Percentiles rank a stretch among this genome's conserved stretches.
Evolutionary conservation across 2,888 invertebrate species (phyloP).

Genomic region (Drosophila lutescens): DNA sequence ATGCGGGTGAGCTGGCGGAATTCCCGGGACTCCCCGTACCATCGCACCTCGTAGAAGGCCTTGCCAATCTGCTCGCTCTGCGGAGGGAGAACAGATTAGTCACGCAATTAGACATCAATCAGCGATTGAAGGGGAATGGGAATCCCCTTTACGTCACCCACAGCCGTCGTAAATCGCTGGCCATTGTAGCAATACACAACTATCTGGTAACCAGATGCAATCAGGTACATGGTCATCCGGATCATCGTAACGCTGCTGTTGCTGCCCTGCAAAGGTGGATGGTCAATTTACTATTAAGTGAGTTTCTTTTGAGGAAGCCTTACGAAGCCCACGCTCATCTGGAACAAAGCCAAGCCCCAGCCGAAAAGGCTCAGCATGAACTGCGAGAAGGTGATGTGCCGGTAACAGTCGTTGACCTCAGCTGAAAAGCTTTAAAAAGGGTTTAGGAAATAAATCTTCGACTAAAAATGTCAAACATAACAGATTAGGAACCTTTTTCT

Average conservation of each 20-base stretch:
- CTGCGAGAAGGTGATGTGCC: slow-evolving; percentile 76
- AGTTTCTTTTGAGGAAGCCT: neutral
- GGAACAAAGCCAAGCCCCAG: slow-evolving; percentile 74
- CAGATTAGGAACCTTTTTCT: too few species aligned
- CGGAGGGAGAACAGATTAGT: slow-evolving; percentile 13
- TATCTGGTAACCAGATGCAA: slow-evolving; percentile 73
- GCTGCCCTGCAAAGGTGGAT: slow-evolving; percentile 47
- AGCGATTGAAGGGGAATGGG: neutral
- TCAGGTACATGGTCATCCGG: slow-evolving; percentile 78
- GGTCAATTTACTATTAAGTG: neutral
- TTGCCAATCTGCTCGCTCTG: slow-evolving; percentile 70
- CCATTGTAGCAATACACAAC: slow-evolving; percentile 80
- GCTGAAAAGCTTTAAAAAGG: slow-evolving; percentile 41
- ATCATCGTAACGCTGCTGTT: slow-evolving; percentile 51
- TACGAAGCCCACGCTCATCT: slow-evolving; percentile 75
- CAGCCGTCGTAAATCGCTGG: slow-evolving; percentile 67
- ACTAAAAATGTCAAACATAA: too few species aligned
- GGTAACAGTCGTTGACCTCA: slow-evolving; percentile 65
- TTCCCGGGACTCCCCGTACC: slow-evolving; percentile 73
- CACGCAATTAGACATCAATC: slow-evolving; percentile 11
- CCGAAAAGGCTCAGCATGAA: slow-evolving; percentile 75
- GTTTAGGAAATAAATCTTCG: neutral
- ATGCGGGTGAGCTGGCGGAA: slow-evolving; percentile 72
- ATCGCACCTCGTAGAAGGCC: slow-evolving; percentile 73
- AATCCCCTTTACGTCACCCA: slow-evolving; percentile 39